Conservation (phyloP, 2,888 invertebrate species). For the Plusia festucae region DNA sequence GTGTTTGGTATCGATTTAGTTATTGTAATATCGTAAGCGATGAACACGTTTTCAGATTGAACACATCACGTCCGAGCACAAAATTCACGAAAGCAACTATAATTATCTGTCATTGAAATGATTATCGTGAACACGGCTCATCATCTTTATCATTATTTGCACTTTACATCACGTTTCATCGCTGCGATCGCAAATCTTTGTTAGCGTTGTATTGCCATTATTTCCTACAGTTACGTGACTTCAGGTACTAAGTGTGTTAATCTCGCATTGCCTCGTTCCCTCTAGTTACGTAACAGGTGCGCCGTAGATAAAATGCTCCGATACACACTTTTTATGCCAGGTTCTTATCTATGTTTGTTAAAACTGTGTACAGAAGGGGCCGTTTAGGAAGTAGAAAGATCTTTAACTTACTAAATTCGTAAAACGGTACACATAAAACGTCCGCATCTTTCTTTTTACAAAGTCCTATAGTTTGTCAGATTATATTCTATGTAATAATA, state of each 20-base stretch:
- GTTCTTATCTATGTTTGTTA: constrained; percentile 65
- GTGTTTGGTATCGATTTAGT: constrained; percentile 31
- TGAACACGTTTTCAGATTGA: constrained; percentile 60
- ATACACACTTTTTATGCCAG: constrained; percentile 59
- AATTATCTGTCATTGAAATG: constrained; percentile 57
- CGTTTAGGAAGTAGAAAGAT: constrained; percentile 56
- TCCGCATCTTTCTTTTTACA: constrained; percentile 14
- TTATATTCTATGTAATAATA: constrained; percentile 44
- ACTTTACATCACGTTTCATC: constrained; percentile 66
- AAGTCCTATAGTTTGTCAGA: constrained; percentile 22
- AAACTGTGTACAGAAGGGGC: constrained; percentile 58
- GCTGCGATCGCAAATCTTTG: constrained; percentile 59
- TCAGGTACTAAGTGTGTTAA: constrained; percentile 56
- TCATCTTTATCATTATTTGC: constrained; percentile 64
- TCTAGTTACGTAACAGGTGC: constrained; percentile 65
- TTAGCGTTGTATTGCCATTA: constrained; percentile 58
- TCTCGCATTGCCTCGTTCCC: constrained; percentile 45
- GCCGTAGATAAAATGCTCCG: constrained; percentile 59
- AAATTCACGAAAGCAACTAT: constrained; percentile 60
- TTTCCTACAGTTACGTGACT: constrained; percentile 63
- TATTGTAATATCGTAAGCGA: constrained; percentile 47
- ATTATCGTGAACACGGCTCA: constrained; percentile 57
- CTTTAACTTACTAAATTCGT: constrained; percentile 21
- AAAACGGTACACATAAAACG: constrained; percentile 17
- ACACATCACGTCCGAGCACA: constrained; percentile 58